A percentile compares a stretch with the other conserved stretches of the same genome.
Evolutionary conservation across 2,888 invertebrate species (phyloP).

Genomic region (Bugulina stolonifera): DNA sequence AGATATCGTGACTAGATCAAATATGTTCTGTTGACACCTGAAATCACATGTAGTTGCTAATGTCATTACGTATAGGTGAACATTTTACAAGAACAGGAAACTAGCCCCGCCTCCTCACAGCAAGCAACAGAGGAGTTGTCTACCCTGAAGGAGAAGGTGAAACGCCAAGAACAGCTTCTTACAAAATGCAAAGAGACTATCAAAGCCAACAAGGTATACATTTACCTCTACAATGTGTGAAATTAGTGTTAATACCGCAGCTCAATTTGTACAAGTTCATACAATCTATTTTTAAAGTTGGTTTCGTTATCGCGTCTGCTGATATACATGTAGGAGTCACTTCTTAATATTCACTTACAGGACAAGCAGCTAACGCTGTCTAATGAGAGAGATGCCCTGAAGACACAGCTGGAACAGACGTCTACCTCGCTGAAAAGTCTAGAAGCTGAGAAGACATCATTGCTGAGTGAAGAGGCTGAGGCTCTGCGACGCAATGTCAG

Average conservation of each 20-base stretch:
- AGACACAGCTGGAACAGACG: conserved; percentile 36
- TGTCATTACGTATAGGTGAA: too few species aligned
- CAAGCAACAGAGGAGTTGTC: conserved; percentile 30
- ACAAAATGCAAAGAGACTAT: conserved; percentile 58
- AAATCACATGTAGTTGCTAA: too few species aligned
- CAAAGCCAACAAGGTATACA: conserved; percentile 57
- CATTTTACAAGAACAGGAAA: conserved; percentile 40
- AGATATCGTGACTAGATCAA: too few species aligned
- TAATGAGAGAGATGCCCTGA: conserved; percentile 52
- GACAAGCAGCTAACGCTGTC: conserved; percentile 43
- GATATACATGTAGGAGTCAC: too few species aligned
- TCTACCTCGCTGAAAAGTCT: background rate
- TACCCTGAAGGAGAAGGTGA: conserved; percentile 48
- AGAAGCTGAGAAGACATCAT: conserved; percentile 18
- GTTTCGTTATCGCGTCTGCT: too few species aligned
- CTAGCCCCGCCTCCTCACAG: background rate
- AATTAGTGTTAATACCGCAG: too few species aligned
- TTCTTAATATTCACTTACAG: too few species aligned
- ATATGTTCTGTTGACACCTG: too few species aligned
- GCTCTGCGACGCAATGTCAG: conserved; percentile 23
- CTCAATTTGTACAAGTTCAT: too few species aligned
- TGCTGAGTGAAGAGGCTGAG: conserved; percentile 26
- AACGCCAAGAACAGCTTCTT: conserved; percentile 55
- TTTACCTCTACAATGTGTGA: conserved; percentile 31
- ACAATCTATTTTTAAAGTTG: too few species aligned